A percentile compares a stretch with the other conserved stretches of the same genome.
phyloP scores from a whole-genome alignment of 92 coral and sea anemone genomes.

The Epizoanthus stellaris region DNA sequence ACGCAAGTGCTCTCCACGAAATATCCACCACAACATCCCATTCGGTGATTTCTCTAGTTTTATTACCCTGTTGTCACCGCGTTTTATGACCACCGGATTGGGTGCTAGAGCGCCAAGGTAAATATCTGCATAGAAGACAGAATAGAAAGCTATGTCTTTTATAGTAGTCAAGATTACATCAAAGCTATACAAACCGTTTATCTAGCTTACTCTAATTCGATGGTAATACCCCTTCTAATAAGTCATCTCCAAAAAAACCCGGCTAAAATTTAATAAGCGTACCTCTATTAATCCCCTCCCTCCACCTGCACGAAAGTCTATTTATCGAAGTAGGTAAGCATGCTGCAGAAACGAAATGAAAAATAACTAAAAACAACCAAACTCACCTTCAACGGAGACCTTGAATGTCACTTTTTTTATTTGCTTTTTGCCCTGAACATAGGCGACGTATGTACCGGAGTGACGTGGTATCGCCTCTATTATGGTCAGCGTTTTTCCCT shows the following conservation, averaged over 20 bases:
- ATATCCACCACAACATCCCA: slow-evolving; percentile 17
- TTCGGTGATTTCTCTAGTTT: slow-evolving; percentile 1
- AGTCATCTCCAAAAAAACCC: too few relatives aligned
- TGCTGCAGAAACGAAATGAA: neutral
- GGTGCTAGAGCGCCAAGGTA: slow-evolving; percentile 9
- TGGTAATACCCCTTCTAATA: too few relatives aligned
- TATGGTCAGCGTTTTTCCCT: slow-evolving; percentile 19
- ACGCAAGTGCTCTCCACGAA: slow-evolving; percentile 14
- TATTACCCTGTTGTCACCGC: neutral
- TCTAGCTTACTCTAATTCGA: too few relatives aligned
- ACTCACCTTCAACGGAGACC: slow-evolving; percentile 32
- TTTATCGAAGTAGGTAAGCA: too few relatives aligned
- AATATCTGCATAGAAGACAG: neutral
- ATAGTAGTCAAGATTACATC: too few relatives aligned
- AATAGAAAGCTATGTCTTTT: too few relatives aligned
- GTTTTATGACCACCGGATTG: neutral
- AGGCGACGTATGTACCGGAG: slow-evolving; percentile 36
- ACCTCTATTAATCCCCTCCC: too few relatives aligned
- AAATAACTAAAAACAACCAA: neutral
- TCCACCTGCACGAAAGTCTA: too few relatives aligned
- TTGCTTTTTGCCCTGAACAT: neutral
- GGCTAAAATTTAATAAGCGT: too few relatives aligned
- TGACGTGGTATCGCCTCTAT: slow-evolving; percentile 4
- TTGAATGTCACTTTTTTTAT: slow-evolving; percentile 24
- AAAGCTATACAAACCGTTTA: too few relatives aligned